A percentile compares a stretch with the other conserved stretches of the same genome.
phyloP scores from a whole-genome alignment of 2,113 vertebrate genomes.

The Aleadryas rufinucha region DNA sequence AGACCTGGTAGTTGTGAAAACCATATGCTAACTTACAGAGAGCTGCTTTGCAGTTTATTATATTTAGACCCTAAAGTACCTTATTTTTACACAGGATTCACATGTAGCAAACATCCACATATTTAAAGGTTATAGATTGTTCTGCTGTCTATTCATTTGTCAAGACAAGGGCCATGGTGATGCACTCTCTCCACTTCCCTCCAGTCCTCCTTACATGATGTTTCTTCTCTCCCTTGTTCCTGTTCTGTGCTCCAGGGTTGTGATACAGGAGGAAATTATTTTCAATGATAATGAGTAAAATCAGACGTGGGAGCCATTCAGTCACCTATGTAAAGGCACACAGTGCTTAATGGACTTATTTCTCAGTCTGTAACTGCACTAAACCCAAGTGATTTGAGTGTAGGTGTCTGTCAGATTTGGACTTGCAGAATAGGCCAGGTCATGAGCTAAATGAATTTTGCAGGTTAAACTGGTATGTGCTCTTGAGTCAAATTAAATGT shows the following conservation, averaged over 20 bases:
- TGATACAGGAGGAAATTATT: background rate
- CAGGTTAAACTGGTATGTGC: background rate
- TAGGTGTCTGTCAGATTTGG: background rate
- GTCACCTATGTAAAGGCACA: background rate
- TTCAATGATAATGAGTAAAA: background rate
- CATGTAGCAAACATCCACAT: background rate
- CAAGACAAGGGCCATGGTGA: background rate
- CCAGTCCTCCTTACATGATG: background rate
- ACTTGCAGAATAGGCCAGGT: background rate
- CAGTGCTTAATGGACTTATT: background rate
- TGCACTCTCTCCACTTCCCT: background rate
- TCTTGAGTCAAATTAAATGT: background rate
- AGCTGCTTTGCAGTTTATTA: background rate
- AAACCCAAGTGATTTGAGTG: background rate
- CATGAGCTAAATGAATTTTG: background rate
- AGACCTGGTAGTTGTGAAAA: background rate
- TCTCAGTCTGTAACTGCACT: background rate
- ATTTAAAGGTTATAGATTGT: background rate
- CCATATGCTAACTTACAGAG: background rate
- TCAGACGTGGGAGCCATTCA: background rate
- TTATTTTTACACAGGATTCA: background rate
- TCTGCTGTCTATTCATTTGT: background rate
- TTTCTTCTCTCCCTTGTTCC: background rate
- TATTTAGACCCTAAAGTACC: background rate
- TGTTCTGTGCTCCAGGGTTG: background rate